phyloP scores from a whole-genome alignment of 2,797 vertebrate genomes.

The Bovichtus diacanthus region DNA sequence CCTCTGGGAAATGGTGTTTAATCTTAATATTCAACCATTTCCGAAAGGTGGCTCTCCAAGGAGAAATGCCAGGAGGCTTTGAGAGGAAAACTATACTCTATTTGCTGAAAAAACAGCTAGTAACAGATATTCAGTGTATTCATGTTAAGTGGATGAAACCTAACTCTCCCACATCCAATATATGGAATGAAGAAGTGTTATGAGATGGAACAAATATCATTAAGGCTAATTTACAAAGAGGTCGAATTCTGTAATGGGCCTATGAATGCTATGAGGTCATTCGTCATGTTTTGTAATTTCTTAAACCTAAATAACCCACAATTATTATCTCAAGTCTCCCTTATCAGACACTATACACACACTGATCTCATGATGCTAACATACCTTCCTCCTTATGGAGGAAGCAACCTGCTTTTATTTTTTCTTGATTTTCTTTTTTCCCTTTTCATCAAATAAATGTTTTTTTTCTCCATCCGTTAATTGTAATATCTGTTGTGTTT shows the following conservation, averaged over 20 bases:
- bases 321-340: not conserved
- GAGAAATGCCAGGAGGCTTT: slow-evolving; percentile 10
- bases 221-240: slow-evolving; percentile 17
- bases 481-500: not conserved
- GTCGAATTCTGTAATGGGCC: slow-evolving; percentile 12
- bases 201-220: slow-evolving; percentile 43
- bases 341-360: not conserved
- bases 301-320: not conserved
- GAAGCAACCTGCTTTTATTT: not conserved
- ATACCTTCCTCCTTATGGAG: not conserved
- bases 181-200: slow-evolving; percentile 18
- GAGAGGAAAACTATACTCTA: slow-evolving; percentile 10
- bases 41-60: slow-evolving; percentile 20
- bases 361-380: not conserved
- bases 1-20: slow-evolving; percentile 27
- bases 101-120: slow-evolving; percentile 17
- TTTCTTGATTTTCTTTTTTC: not conserved
- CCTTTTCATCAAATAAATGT: not conserved
- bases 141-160: slow-evolving; percentile 26
- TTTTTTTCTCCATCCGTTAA: not conserved
- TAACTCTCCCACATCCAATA: slow-evolving; percentile 9
- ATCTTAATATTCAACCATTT: slow-evolving; percentile 46
- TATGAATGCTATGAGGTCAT: not conserved
- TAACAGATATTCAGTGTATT: slow-evolving; percentile 11
- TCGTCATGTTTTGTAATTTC: not conserved